These are phyloP conservation scores for Nerophis lumbriciformis DNA, from an alignment of 2,113 vertebrate genomes.

Conservation along the genomic window DNA sequence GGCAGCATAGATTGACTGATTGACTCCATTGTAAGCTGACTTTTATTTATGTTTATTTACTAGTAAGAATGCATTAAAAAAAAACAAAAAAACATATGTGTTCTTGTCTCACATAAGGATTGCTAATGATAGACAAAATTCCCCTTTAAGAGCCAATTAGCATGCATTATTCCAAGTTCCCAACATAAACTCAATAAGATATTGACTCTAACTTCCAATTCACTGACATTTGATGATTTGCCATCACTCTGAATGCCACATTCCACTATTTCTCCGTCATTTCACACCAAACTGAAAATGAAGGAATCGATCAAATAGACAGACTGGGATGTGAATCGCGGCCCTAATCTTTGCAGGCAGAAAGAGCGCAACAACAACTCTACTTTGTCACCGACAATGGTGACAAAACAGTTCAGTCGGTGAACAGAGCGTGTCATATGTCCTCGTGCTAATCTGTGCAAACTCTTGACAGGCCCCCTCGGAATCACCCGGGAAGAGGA, in stretches of 20 bases:
- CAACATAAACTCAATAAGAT: too few relatives aligned
- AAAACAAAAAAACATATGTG: too few relatives aligned
- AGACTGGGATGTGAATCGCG: conserved; percentile 3
- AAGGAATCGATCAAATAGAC: conserved; percentile 11
- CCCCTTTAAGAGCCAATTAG: too few relatives aligned
- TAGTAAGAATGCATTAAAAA: too few relatives aligned
- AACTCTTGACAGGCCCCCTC: conserved; percentile 38
- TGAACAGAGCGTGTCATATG: conserved; percentile 35
- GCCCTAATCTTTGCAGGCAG: conserved; percentile 14
- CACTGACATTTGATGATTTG: neutral
- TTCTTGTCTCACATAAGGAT: too few relatives aligned
- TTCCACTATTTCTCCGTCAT: too few relatives aligned
- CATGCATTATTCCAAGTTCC: too few relatives aligned
- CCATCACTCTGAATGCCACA: too few relatives aligned
- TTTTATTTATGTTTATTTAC: too few relatives aligned
- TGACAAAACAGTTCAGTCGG: conserved; percentile 15
- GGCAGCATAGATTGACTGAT: too few relatives aligned
- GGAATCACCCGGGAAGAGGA: conserved; percentile 31
- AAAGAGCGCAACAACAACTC: conserved; percentile 23
- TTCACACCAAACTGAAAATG: neutral
- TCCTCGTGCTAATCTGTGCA: conserved; percentile 27
- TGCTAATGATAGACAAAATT: too few relatives aligned
- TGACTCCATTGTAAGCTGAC: too few relatives aligned
- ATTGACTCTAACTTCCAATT: neutral
- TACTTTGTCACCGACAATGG: conserved; percentile 8